These are phyloP conservation scores for Cantharis nigra DNA, from an alignment of 2,888 invertebrate genomes.

Conservation along the genomic window DNA sequence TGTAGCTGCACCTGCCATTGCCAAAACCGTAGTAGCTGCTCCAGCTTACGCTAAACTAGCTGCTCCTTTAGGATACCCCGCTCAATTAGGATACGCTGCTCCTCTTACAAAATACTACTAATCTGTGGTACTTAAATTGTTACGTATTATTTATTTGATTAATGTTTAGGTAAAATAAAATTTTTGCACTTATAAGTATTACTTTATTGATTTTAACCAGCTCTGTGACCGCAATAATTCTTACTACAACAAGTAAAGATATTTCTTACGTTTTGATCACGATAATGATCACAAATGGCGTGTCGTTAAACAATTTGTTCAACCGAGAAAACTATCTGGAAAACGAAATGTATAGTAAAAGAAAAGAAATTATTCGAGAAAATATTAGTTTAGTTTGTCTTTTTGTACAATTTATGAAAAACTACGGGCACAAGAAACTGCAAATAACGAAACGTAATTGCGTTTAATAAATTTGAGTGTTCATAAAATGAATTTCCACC, in stretches of 20 bases:
- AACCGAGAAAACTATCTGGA: neutral
- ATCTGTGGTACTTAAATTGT: neutral
- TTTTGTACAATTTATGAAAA: neutral
- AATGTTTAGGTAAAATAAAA: neutral
- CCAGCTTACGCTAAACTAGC: slow-evolving; percentile 26
- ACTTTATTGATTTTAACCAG: neutral
- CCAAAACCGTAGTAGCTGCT: slow-evolving; percentile 19
- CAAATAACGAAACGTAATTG: neutral
- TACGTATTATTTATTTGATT: neutral
- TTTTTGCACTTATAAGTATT: neutral
- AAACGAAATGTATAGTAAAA: neutral
- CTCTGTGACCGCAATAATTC: neutral
- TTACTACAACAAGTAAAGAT: neutral
- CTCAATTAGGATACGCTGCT: slow-evolving; percentile 28
- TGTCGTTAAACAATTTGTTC: neutral
- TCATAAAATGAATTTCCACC: neutral
- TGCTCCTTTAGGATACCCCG: slow-evolving; percentile 32
- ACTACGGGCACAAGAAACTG: neutral
- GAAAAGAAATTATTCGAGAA: neutral
- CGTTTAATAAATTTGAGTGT: neutral
- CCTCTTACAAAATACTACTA: slow-evolving; percentile 8
- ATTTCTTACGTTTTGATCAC: neutral
- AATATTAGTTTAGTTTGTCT: neutral
- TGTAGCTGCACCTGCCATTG: slow-evolving; percentile 1
- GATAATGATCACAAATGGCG: neutral